Base-by-base conservation (phyloP, 2,113 vertebrate genomes). In the Otolemur garnettii region DNA sequence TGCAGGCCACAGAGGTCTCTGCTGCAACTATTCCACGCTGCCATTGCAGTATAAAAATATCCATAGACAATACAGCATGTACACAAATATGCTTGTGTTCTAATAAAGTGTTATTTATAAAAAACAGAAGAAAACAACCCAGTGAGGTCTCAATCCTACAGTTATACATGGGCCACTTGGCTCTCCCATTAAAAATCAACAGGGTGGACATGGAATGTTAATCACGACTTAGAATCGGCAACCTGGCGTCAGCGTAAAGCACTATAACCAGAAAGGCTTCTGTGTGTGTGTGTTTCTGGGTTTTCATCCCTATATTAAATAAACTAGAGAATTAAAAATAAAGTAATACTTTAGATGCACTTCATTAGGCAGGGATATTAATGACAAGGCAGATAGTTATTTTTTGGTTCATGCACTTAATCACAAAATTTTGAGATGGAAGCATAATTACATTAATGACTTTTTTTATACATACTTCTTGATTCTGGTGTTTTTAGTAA, bases 291-390 rank as follows among this genome's bases (percentile, higher is more conserved):
- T 30, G 50, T 42, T 19, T 89, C n/a, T 45, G 53, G 60, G 85
- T 64, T 95, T 94, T 24, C 13, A 45, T 84, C 50, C 4, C 72
- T 74, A 83, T 85, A 80, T 72, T 75, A 95, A 96, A 75, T 83
- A 96, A 74, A 50, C 55, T 30, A 28, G 95, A 92, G 55, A 80
- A 89, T 83, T 91, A 93, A 78, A 96, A 94, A 57, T 72, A 94
- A 91, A 95, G 59, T 53, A 78, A 89, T 94, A 75, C n/a, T 96
- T 96, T 38, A 38, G 89, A 83, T 75, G 33, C 66, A 95, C 93
- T 96, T 97, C 96, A 95, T 96, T 97, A 97, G 30, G 93, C 91
- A 95, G 57, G 21, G 71, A 74, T 95, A 97, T 97, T 97, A 96
- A 96, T 79, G 94, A 94, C 86, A 96, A 77, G 71, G 45, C 71